These are phyloP conservation scores for Didymodactylos carnosus DNA, from an alignment of 2,888 invertebrate genomes.

Conservation along the genomic window DNA sequence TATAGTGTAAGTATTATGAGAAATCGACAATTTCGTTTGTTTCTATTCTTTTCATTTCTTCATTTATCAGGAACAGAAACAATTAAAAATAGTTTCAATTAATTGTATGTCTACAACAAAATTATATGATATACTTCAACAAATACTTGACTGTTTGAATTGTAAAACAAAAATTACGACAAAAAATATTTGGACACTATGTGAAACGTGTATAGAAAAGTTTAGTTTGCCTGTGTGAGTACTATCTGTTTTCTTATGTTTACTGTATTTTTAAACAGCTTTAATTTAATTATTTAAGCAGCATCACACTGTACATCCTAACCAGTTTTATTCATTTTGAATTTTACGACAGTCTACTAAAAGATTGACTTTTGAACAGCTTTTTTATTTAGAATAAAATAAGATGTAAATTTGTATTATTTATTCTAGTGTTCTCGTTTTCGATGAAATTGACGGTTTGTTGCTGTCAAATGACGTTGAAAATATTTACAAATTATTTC, in stretches of 20 bases:
- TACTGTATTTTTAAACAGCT: too few species aligned
- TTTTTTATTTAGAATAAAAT: too few species aligned
- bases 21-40: too few species aligned
- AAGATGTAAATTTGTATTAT: too few species aligned
- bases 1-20: background rate
- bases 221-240: background rate
- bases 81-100: constrained; percentile 44
- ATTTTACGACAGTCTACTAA: too few species aligned
- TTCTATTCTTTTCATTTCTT: background rate
- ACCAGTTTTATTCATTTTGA: too few species aligned
- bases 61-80: background rate
- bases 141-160: constrained; percentile 51
- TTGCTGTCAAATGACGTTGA: constrained; percentile 46
- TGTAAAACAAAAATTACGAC: background rate
- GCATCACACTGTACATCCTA: too few species aligned
- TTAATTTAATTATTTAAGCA: too few species aligned
- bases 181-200: background rate
- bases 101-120: constrained; percentile 75
- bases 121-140: constrained; percentile 56
- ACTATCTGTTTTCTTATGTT: too few species aligned
- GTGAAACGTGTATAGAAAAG: background rate
- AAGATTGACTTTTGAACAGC: too few species aligned
- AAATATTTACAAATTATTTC: constrained; percentile 73
- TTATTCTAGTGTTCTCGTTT: constrained; percentile 45
- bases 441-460: constrained; percentile 88